phyloP scores from a whole-genome alignment of 2,888 invertebrate genomes.

The Myopa testacea region DNA sequence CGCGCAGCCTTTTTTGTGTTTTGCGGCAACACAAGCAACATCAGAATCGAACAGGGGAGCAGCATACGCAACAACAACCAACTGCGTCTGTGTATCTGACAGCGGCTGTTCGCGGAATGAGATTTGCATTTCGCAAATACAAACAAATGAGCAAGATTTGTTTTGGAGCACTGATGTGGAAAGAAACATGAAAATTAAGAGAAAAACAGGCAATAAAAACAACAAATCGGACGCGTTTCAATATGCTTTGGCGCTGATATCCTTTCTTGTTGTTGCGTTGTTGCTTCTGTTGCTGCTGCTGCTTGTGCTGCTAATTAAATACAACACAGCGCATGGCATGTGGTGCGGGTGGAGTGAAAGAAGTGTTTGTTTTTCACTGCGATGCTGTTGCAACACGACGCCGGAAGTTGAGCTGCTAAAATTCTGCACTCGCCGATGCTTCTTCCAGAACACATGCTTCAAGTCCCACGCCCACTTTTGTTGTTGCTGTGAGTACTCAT shows the following conservation, averaged over 20 bases:
- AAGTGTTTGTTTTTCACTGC: no score
- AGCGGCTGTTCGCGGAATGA: constrained; percentile 7
- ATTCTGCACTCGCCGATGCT: background rate
- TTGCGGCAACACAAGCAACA: background rate
- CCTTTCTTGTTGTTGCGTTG: background rate
- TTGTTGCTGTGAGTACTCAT: no score
- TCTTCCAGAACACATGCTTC: background rate
- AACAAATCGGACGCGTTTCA: background rate
- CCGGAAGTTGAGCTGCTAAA: constrained; percentile 28
- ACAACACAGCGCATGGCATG: no score
- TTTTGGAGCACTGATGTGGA: background rate
- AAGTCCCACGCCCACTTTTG: background rate
- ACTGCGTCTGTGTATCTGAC: background rate
- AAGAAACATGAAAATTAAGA: background rate
- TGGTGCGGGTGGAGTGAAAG: no score
- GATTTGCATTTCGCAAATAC: constrained; percentile 3
- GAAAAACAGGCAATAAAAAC: background rate
- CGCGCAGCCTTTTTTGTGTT: background rate
- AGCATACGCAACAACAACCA: background rate
- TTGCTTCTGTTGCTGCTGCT: constrained; percentile 4
- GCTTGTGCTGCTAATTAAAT: background rate
- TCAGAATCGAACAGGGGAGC: constrained; percentile 14
- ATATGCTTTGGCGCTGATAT: background rate
- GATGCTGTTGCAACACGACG: no score
- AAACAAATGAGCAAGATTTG: background rate